Conservation (phyloP, 2,888 invertebrate species). For the Acheta domesticus region DNA sequence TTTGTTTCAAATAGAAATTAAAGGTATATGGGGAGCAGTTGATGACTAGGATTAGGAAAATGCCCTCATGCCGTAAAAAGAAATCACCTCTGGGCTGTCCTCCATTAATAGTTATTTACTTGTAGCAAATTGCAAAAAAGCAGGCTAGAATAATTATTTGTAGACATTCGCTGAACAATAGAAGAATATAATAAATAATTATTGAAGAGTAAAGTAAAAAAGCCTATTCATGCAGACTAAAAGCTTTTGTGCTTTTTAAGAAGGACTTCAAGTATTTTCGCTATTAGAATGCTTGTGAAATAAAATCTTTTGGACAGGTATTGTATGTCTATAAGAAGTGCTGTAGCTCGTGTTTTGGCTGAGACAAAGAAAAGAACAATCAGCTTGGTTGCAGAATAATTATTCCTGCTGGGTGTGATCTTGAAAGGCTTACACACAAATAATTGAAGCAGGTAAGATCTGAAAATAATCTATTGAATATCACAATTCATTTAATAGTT, state of each 20-base stretch:
- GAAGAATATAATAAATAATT: not conserved
- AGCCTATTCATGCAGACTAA: not conserved
- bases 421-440: conserved; percentile 47
- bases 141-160: too few relatives aligned
- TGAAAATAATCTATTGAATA: not conserved
- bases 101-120: too few relatives aligned
- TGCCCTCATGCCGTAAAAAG: not conserved
- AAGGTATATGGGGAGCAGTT: too few relatives aligned
- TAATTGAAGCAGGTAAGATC: conserved; percentile 53
- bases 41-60: not conserved
- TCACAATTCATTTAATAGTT: too few relatives aligned
- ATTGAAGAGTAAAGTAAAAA: not conserved
- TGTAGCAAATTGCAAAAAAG: too few relatives aligned
- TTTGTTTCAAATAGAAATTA: too few relatives aligned
- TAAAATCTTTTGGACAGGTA: conserved; percentile 40
- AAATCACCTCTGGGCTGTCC: too few relatives aligned
- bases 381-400: conserved; percentile 58
- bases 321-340: conserved; percentile 46
- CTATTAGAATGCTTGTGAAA: conserved; percentile 38
- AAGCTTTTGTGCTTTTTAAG: not conserved
- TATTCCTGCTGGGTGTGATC: conserved; percentile 44
- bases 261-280: not conserved
- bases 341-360: conserved; percentile 46
- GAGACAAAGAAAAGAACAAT: conserved; percentile 50
- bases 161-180: too few relatives aligned